These are phyloP conservation scores for Rhabdomys pumilio DNA, from an alignment of 2,797 vertebrate genomes.

Conservation along the genomic window DNA sequence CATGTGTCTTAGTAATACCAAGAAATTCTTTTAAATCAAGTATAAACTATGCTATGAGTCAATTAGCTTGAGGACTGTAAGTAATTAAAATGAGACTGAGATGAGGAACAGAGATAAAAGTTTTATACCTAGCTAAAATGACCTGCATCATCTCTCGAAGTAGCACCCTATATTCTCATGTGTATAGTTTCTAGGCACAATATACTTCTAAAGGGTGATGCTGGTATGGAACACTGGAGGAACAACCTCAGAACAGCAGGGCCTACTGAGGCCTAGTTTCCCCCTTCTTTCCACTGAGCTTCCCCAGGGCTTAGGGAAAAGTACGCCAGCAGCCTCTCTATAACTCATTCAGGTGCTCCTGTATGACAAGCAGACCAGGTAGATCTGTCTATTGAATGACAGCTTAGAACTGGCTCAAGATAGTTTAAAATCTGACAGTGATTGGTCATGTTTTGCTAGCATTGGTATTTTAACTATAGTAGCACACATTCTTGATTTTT, in stretches of 20 bases:
- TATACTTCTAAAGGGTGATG: background rate
- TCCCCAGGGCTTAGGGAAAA: background rate
- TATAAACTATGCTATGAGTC: conserved; percentile 52
- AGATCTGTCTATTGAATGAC: background rate
- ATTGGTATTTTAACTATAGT: conserved; percentile 31
- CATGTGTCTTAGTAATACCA: conserved; percentile 23
- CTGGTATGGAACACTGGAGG: background rate
- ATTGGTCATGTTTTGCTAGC: conserved; percentile 17
- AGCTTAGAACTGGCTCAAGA: conserved; percentile 41
- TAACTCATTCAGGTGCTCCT: background rate
- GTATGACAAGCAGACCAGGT: background rate
- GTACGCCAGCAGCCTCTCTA: background rate
- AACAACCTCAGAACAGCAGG: background rate
- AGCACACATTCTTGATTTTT: conserved; percentile 34
- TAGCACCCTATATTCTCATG: background rate
- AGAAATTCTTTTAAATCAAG: conserved; percentile 43
- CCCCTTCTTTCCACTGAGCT: background rate
- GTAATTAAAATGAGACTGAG: background rate
- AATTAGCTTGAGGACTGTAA: background rate
- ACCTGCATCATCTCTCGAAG: background rate
- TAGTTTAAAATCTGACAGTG: conserved; percentile 59
- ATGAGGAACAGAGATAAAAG: conserved; percentile 17
- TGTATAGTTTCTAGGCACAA: background rate
- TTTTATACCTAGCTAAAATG: background rate
- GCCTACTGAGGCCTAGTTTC: background rate